A percentile compares a stretch with the other conserved stretches of the same genome.
Conservation (phyloP, 2,797 vertebrate genomes). For the Erethizon dorsatum region DNA sequence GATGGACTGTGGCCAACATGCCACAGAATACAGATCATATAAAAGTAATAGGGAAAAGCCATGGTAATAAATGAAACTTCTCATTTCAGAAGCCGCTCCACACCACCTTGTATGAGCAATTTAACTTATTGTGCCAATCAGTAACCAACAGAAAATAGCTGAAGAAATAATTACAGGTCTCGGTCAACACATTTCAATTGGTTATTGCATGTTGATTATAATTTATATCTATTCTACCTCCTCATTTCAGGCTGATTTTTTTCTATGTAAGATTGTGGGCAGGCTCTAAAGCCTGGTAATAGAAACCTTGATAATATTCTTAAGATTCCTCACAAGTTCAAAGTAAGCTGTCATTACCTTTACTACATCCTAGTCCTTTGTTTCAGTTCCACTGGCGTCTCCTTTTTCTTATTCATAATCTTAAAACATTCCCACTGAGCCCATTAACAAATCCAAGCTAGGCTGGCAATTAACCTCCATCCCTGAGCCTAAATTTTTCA, state of each 20-base stretch:
- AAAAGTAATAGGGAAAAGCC: not conserved
- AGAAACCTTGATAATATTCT: not conserved
- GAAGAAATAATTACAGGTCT: not conserved
- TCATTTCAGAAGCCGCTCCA: not conserved
- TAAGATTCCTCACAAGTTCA: not conserved
- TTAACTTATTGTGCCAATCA: not conserved
- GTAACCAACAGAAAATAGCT: not conserved
- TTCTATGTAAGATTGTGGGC: not conserved
- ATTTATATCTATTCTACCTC: not conserved
- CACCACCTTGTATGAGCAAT: not conserved
- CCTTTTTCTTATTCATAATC: not conserved
- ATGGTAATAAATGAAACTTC: not conserved
- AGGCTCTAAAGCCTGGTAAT: not conserved
- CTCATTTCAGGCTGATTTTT: not conserved
- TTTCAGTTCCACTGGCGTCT: conserved; percentile 4
- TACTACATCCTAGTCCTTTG: not conserved
- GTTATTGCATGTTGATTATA: not conserved
- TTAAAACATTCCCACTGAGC: conserved; percentile 19
- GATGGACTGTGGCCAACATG: not conserved
- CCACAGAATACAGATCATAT: not conserved
- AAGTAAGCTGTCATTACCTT: not conserved
- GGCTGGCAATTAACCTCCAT: conserved; percentile 10
- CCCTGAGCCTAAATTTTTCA: conserved; percentile 33
- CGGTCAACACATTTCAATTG: not conserved
- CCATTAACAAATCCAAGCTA: conserved; percentile 30